A percentile compares a stretch with the other conserved stretches of the same genome.
phyloP scores from a whole-genome alignment of 2,797 vertebrate species.

The Rhabdomys pumilio region DNA sequence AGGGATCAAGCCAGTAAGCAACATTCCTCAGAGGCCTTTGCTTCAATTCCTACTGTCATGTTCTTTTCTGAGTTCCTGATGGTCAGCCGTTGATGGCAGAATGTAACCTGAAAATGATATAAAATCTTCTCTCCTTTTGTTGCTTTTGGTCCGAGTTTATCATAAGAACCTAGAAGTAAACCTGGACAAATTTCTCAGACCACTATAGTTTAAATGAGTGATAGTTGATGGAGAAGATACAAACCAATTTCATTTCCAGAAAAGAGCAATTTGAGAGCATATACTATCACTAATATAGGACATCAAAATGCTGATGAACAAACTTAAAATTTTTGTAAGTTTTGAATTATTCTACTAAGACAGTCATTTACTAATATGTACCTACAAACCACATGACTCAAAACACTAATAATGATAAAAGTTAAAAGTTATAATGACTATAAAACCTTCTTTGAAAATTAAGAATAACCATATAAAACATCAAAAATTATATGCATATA shows the following conservation, averaged over 20 bases:
- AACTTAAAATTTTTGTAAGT: neutral
- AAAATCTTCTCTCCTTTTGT: neutral
- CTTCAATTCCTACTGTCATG: neutral
- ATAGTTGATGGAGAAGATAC: neutral
- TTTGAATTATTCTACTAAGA: neutral
- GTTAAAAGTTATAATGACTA: neutral
- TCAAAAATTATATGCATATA: neutral
- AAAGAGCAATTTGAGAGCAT: neutral
- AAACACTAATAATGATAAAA: neutral
- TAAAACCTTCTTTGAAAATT: neutral
- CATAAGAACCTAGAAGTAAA: neutral
- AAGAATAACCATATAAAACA: neutral
- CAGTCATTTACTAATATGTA: neutral
- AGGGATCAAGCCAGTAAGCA: neutral
- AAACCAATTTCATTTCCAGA: neutral
- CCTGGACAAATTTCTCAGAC: neutral
- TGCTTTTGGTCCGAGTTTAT: neutral
- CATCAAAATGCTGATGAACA: neutral
- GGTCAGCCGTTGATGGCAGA: neutral
- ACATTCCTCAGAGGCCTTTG: neutral
- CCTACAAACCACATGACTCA: neutral
- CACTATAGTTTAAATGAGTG: neutral
- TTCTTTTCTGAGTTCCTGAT: neutral
- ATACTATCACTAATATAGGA: fast-evolving
- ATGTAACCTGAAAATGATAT: neutral